Evolutionary conservation across 2,113 vertebrate genomes (phyloP).

Genomic region (Cyprichromis sp.): DNA sequence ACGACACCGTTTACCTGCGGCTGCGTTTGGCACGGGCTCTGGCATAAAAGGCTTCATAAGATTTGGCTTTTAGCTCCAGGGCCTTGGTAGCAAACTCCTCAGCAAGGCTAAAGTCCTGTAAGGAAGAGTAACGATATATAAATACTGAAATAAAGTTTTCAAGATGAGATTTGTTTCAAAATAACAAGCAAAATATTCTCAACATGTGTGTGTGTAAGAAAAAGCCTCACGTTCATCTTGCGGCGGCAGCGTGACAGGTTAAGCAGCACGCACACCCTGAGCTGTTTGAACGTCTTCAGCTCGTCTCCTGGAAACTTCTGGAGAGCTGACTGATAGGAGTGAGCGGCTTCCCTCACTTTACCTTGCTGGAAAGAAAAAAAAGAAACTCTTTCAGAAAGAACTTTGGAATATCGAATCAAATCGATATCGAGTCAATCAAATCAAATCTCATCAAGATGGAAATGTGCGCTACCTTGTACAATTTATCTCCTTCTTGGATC

Average conservation of each 20-base stretch:
- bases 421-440: not conserved
- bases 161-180: not conserved
- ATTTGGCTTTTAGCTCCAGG: slow-evolving; percentile 95
- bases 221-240: slow-evolving; percentile 89
- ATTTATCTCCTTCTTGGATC: slow-evolving; percentile 95
- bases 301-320: slow-evolving; percentile 98
- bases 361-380: slow-evolving; percentile 76
- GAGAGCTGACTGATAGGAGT: slow-evolving; percentile 92
- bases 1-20: slow-evolving; percentile 54
- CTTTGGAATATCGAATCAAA: not conserved
- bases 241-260: slow-evolving; percentile 94
- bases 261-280: slow-evolving; percentile 93
- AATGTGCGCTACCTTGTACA: slow-evolving; percentile 85
- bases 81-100: slow-evolving; percentile 97
- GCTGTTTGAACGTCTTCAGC: slow-evolving; percentile 90
- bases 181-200: not conserved
- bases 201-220: not conserved
- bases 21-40: slow-evolving; percentile 71
- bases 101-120: slow-evolving; percentile 78
- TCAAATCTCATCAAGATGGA: not conserved
- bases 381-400: not conserved
- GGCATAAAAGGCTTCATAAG: slow-evolving; percentile 93
- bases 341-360: slow-evolving; percentile 91
- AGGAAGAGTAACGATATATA: not conserved
- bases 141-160: not conserved